phyloP scores from a whole-genome alignment of 2,888 invertebrate genomes.

The Heliconius erato region DNA sequence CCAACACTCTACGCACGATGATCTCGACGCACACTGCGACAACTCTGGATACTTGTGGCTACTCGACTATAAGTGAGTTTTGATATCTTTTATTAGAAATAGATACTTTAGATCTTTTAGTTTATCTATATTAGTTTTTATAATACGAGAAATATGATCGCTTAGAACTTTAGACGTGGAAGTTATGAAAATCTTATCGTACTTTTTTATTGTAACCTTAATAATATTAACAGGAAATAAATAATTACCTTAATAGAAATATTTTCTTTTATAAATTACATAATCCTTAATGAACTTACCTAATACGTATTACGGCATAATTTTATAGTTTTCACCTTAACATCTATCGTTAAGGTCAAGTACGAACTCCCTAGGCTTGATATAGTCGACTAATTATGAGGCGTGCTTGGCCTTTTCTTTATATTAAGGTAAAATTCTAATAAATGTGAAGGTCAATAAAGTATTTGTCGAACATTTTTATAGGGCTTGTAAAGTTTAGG shows the following conservation, averaged over 20 bases:
- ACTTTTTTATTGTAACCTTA: too few species aligned
- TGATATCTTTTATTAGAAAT: not conserved
- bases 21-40: constrained; percentile 87
- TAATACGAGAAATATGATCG: too few species aligned
- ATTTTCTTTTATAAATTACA: not conserved
- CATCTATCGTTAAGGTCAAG: constrained; percentile 22
- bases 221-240: not conserved
- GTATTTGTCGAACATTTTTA: constrained; percentile 9
- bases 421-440: constrained; percentile 12
- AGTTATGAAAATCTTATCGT: too few species aligned
- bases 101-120: not conserved
- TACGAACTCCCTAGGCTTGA: constrained; percentile 8
- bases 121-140: not conserved
- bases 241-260: not conserved
- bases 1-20: constrained; percentile 81
- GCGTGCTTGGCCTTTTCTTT: constrained; percentile 19
- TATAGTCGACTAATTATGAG: constrained; percentile 1
- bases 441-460: constrained; percentile 37
- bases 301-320: not conserved
- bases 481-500: not conserved
- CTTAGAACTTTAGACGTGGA: too few species aligned
- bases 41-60: constrained; percentile 97
- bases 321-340: not conserved
- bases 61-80: constrained; percentile 92
- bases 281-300: not conserved